Base-by-base conservation (phyloP, 2,888 invertebrate species). In the Dusona sp. region DNA sequence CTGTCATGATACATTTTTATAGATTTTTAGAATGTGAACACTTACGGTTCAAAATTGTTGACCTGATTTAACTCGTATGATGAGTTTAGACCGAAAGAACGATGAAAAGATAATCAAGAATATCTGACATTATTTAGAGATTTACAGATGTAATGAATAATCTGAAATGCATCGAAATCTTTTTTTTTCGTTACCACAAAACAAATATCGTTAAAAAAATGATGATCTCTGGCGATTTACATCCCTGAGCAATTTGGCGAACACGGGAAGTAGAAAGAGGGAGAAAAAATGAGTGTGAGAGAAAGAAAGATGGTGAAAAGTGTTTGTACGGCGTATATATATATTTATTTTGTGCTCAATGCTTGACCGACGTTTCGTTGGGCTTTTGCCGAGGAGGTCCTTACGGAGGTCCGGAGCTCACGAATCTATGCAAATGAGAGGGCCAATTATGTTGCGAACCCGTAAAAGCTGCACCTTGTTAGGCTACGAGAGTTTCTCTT, bases 401-500 rank as follows among this genome's bases (percentile, higher is more conserved):
- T 57, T 72, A 29, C 67, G 80, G 48, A 57, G 64, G 64, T 77
- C 42, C 64, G 57, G 61, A 83, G 83, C 80, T 86, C 88, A 89
- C 90, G 92, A 91, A 92, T 92, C 92, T 92, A 92, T 92, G 93
- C 92, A 93, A 93, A 93, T 92, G 91, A 91, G 91, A 83, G 86
- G 90, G 90, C 92, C 93, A 93, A 93, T 93, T 93, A 93, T 91
- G 91, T 91, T 90, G 90, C 90, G 90, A 91, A 90, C 89, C 90
- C 89, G 91, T 91, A 93, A 92, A 92, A 93, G 92, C 90, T 91
- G 91, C 90, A 91, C 90, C 93, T 93, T 92, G 93, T 93, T 93
- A 93, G 91, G 84, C 85, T 78, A 80, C 77, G 83, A 83, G 54
- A 54, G 33, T 70, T 22, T 29, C 42, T 51, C 68, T 70, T 54